Conservation (phyloP, 2,888 invertebrate species). For the Tetropium fuscum region DNA sequence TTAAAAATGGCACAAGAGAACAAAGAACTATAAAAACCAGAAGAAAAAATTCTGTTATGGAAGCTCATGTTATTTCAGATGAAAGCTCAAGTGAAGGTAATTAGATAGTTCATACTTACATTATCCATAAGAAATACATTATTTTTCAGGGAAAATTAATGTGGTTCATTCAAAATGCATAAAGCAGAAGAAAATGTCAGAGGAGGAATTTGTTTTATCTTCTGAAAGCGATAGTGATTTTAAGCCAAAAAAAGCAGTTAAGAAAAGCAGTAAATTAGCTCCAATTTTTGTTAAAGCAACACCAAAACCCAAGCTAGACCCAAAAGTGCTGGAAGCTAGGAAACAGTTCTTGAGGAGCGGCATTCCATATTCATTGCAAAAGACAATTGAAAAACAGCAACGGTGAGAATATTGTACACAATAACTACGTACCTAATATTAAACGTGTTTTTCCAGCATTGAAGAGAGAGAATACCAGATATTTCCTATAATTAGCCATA, state of each 20-base stretch:
- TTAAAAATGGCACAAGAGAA: slow-evolving; percentile 25
- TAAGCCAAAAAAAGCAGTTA: slow-evolving; percentile 20
- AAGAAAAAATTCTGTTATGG: not conserved
- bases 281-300: slow-evolving; percentile 74
- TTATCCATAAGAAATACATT: not conserved
- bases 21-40: slow-evolving; percentile 6
- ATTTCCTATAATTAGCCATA: slow-evolving; percentile 76
- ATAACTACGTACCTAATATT: not conserved
- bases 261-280: slow-evolving; percentile 65
- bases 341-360: slow-evolving; percentile 79
- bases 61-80: slow-evolving; percentile 8
- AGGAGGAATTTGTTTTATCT: slow-evolving; percentile 21
- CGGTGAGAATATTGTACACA: slow-evolving; percentile 42
- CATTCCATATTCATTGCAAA: slow-evolving; percentile 74
- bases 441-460: slow-evolving; percentile 49
- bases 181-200: not conserved
- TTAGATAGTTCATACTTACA: not conserved
- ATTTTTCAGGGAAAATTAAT: not conserved
- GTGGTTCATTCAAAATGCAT: too few relatives aligned
- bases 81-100: slow-evolving; percentile 11
- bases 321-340: slow-evolving; percentile 72
- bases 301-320: slow-evolving; percentile 71
- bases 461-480: slow-evolving; percentile 64
- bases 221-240: slow-evolving; percentile 40
- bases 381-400: slow-evolving; percentile 68